Base-by-base conservation (phyloP, 2,888 invertebrate species). In the Coelinius sp. region DNA sequence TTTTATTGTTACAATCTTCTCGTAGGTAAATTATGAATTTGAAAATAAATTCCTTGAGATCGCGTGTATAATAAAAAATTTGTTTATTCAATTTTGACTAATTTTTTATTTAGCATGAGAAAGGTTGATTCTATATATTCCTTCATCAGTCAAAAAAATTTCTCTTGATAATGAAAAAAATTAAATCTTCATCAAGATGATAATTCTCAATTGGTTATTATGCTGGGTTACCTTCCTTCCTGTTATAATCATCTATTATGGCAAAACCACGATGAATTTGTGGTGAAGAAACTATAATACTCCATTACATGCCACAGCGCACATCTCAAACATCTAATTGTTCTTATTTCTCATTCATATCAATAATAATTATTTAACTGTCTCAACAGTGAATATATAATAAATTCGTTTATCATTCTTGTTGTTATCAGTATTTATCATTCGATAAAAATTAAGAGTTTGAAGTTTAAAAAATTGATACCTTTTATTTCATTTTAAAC, bases 351-450 rank as follows among this genome's bases (percentile, higher is more conserved):
- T 38, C 24, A n/a, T 27, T 66, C 49, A 27, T 46, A 44, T 65
- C 44, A 66, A 66, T 66, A 53, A 66, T 66, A 67, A 53, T 53
- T 53, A 67, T 53, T 53, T 52, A 68, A 68, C 59, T 68, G 68
- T 25, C 65, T 71, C 59, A 71, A 71, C 62, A 70, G 46, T 59
- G 53, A 71, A 71, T 71, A 68, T 68, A 71, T 71, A 67, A 71
- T 71, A 66, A 71, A 71, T 68, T 68, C 66, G 66, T 71, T 71
- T 35, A 62, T 71, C 41, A 14, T 38, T 38, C 24, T 41, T 63
- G 27, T 6, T 17, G 41, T 62, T 38, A 38, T 20, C 41, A 41
- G 12, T 63, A 22, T 24, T 14, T n/a, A n/a, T 63, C 17, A 52
- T 49, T n/a, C 24, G 25, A 49, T 62, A 68, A 67, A 62, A 63